Evolutionary conservation across 2,888 invertebrate species (phyloP).

Genomic region (Troglohyphantes excavatus): DNA sequence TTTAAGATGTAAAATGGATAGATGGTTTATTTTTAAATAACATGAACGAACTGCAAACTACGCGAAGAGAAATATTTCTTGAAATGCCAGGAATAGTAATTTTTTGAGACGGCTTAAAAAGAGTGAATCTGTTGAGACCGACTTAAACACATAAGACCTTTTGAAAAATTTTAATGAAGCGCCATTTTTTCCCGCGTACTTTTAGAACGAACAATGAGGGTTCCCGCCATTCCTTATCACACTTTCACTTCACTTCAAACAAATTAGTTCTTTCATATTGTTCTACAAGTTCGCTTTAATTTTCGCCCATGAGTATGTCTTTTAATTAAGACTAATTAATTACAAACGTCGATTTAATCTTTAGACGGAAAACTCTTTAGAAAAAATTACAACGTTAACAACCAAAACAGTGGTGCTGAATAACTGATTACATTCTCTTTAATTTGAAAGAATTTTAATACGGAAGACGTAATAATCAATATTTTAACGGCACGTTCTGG

Average conservation of each 20-base stretch:
- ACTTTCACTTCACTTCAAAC: slow-evolving; percentile 12
- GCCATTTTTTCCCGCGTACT: not conserved
- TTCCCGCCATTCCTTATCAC: slow-evolving; percentile 2
- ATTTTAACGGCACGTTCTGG: too few species aligned
- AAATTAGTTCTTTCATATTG: slow-evolving; percentile 20
- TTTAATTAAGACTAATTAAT: slow-evolving; percentile 40
- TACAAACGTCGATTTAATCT: slow-evolving; percentile 13
- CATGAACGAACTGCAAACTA: too few species aligned
- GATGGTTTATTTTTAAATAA: too few species aligned
- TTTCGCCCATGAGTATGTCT: not conserved
- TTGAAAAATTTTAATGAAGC: slow-evolving; percentile 24
- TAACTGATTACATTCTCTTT: too few species aligned
- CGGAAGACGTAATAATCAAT: too few species aligned
- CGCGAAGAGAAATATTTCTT: too few species aligned
- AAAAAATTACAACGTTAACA: not conserved
- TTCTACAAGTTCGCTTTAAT: slow-evolving; percentile 19
- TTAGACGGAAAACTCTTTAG: not conserved
- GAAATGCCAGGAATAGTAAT: too few species aligned
- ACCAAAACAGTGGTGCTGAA: too few species aligned
- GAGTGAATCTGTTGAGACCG: not conserved
- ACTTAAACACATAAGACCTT: not conserved
- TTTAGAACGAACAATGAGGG: slow-evolving; percentile 1
- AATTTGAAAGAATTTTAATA: too few species aligned
- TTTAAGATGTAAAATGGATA: too few species aligned
- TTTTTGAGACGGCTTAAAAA: not conserved